phyloP scores from a whole-genome alignment of 2,888 invertebrate species.

The Himalopsyche japonica region DNA sequence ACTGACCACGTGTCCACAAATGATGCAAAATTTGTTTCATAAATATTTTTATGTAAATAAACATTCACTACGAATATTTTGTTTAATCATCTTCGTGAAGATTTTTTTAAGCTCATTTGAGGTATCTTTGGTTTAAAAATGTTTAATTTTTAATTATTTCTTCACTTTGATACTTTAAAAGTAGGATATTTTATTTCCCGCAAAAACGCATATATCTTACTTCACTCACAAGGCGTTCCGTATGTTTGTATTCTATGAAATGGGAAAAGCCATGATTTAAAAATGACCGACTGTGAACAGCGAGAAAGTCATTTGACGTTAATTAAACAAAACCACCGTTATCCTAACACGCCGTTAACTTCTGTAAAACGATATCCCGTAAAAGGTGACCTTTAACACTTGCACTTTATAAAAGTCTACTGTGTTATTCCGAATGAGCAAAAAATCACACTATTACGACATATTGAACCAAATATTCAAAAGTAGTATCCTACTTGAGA shows the following conservation, averaged over 20 bases:
- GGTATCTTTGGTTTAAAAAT: no score
- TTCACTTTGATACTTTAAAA: no score
- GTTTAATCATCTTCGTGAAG: no score
- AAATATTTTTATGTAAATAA: no score
- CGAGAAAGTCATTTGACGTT: not conserved
- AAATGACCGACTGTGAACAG: not conserved
- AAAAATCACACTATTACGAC: not conserved
- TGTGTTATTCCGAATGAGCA: not conserved
- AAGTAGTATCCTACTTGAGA: not conserved
- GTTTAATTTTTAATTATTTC: no score
- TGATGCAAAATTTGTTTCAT: no score
- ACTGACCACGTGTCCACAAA: no score
- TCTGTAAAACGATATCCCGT: constrained; percentile 30
- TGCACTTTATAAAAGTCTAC: constrained; percentile 8
- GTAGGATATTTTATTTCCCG: no score
- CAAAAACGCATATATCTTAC: no score
- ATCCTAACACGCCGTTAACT: constrained; percentile 13
- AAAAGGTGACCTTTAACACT: constrained; percentile 34
- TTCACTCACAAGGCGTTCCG: not conserved
- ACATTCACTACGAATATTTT: no score
- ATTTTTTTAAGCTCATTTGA: no score
- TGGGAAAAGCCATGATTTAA: constrained; percentile 26
- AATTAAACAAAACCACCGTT: constrained; percentile 14
- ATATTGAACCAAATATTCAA: not conserved
- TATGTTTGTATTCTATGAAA: not conserved